phyloP scores from a whole-genome alignment of 2,888 invertebrate species.

The Scaptomyza caliginosa region DNA sequence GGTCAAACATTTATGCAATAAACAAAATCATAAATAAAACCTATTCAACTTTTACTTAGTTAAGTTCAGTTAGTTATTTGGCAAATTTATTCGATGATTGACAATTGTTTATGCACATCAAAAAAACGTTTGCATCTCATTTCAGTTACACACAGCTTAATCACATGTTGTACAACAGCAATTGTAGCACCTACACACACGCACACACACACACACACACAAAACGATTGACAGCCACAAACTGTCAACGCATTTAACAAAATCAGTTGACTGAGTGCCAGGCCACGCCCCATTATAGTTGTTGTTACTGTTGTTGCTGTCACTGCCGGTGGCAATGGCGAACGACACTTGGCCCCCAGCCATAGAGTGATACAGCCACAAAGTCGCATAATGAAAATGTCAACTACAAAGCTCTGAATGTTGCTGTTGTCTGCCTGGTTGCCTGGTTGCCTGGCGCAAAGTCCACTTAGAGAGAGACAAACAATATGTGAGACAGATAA shows the following conservation, averaged over 20 bases:
- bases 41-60: background rate
- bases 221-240: conserved; percentile 70
- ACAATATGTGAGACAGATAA: background rate
- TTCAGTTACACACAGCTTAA: conserved; percentile 64
- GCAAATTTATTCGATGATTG: conserved; percentile 10
- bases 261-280: conserved; percentile 67
- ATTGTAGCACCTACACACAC: conserved; percentile 58
- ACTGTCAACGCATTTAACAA: conserved; percentile 70
- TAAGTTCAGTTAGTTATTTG: background rate
- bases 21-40: background rate
- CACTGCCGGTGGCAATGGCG: conserved; percentile 66
- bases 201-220: conserved; percentile 44
- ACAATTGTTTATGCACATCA: conserved; percentile 36
- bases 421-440: conserved; percentile 19
- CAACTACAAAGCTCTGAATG: conserved; percentile 40
- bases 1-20: background rate
- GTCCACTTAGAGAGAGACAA: conserved; percentile 40
- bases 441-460: conserved; percentile 45
- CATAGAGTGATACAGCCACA: conserved; percentile 18
- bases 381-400: conserved; percentile 73
- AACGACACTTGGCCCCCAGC: conserved; percentile 60
- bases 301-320: conserved; percentile 35
- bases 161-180: conserved; percentile 40
- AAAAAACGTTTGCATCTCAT: conserved; percentile 10
- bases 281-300: conserved; percentile 38